Base-by-base conservation (phyloP, 2,888 invertebrate genomes). In the Dicranocentrus wangi region DNA sequence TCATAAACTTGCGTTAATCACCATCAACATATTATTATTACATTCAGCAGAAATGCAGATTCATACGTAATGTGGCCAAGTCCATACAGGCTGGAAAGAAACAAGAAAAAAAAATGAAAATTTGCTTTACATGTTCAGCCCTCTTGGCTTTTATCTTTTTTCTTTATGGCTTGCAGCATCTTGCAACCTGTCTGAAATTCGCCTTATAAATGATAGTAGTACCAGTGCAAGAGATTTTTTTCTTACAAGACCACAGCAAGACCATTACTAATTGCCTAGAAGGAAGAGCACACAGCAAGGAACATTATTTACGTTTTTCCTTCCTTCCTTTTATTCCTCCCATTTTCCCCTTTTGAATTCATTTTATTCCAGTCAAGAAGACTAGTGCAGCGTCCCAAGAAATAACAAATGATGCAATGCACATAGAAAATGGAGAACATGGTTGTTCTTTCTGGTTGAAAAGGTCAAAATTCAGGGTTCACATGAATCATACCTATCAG, bases 1-100 rank as follows among this genome's bases (percentile, higher is more conserved):
- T 51, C 73, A 73, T 73, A 73, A 72, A 63, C 65, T 73, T 73
- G 63, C 27, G 53, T 65, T 73, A 73, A 73, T 73, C 73, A 73
- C 73, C 61, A 73, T 53, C 63, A 73, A 65, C 73, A 65, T 73
- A 73, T 71, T 55, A 70, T 70, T 72, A 65, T 39, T 63, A 63
- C 73, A 73, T 63, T 73, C 73, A 73, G 28, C 63, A 53, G 39
- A 58, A 53, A 70, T 32, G 25, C 51, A 47, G 27, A 51, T 27
- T 43, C n/a, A 51, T 53, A 21, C 32, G 28, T 32, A 58, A 58
- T n/a, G 10, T 47, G 32, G 51, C 51, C 53, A 53, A 10, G 19
- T 53, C 10, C 10, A 21, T 19, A 21, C 53, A 10, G 7, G 17
- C 61, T 39, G 3, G 2, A 28, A 10, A 32, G n/a, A 8, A 63